Evolutionary conservation across 2,797 vertebrate genomes (phyloP).

Genomic region (Melopsittacus undulatus): DNA sequence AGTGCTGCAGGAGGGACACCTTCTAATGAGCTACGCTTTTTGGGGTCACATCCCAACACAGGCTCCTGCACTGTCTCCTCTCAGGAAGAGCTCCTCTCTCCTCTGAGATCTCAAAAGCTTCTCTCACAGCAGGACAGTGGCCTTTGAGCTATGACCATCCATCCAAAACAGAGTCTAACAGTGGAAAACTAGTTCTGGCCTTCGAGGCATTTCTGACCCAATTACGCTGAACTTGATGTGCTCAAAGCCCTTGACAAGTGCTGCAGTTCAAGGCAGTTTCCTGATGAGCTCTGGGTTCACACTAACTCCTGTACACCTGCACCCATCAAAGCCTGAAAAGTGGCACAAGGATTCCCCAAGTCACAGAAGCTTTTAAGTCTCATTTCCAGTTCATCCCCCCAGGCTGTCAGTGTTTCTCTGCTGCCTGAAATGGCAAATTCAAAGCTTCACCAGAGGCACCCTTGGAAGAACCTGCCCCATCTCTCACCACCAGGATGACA

Average conservation of each 20-base stretch:
- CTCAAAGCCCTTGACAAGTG: slow-evolving; percentile 58
- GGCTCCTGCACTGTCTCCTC: background rate
- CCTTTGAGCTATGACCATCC: background rate
- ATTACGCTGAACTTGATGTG: slow-evolving; percentile 59
- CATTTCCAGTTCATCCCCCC: background rate
- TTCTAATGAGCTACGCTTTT: background rate
- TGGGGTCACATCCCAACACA: background rate
- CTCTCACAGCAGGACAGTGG: background rate
- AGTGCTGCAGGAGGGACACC: background rate
- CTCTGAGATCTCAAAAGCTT: background rate
- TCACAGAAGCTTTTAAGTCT: background rate
- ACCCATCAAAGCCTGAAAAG: background rate
- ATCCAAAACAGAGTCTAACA: slow-evolving; percentile 67
- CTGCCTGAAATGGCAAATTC: background rate
- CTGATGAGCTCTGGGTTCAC: background rate
- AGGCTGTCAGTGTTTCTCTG: background rate
- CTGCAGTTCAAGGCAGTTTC: slow-evolving; percentile 23
- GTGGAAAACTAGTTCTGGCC: slow-evolving; percentile 59
- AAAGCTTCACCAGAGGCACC: too few species aligned
- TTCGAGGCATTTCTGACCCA: slow-evolving; percentile 67
- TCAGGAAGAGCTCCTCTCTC: background rate
- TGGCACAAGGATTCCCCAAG: background rate
- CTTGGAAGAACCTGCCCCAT: too few species aligned
- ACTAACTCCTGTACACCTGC: background rate
- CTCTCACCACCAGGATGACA: too few species aligned